Conservation (phyloP, 1,140 invertebrate species). For the Eupeodes corollae region DNA sequence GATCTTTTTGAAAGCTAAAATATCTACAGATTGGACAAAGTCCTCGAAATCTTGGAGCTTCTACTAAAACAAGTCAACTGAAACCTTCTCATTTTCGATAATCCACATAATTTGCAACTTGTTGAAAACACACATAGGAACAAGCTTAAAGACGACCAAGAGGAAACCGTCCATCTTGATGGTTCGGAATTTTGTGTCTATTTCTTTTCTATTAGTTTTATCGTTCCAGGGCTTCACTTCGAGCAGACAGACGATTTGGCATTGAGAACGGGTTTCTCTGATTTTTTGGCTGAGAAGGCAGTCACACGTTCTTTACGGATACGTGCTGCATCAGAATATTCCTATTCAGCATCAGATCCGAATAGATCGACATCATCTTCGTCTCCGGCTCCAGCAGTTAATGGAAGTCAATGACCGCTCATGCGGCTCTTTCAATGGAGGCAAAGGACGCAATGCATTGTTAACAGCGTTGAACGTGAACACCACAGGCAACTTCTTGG, state of each 20-base stretch:
- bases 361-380: slow-evolving; percentile 70
- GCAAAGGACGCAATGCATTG: slow-evolving; percentile 82
- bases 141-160: slow-evolving; percentile 90
- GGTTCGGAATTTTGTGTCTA: slow-evolving; percentile 71
- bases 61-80: slow-evolving; percentile 78
- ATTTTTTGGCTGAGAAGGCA: slow-evolving; percentile 88
- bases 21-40: slow-evolving; percentile 87
- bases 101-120: slow-evolving; percentile 92
- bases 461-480: slow-evolving; percentile 85
- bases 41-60: slow-evolving; percentile 82
- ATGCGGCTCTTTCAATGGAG: slow-evolving; percentile 44
- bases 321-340: slow-evolving; percentile 69
- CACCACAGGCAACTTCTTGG: slow-evolving; percentile 48
- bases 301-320: slow-evolving; percentile 76
- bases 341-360: slow-evolving; percentile 72
- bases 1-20: slow-evolving; percentile 95
- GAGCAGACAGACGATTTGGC: slow-evolving; percentile 90
- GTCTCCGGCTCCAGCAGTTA: slow-evolving; percentile 48
- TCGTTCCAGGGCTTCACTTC: slow-evolving; percentile 98
- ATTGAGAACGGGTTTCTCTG: slow-evolving; percentile 82
- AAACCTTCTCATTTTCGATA: slow-evolving; percentile 90
- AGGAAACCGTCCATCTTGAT: slow-evolving; percentile 81
- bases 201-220: slow-evolving; percentile 84
- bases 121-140: slow-evolving; percentile 90
- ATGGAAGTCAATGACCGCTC: slow-evolving; percentile 43